phyloP scores from a whole-genome alignment of 2,888 invertebrate species.

The Dexiosoma caninum region DNA sequence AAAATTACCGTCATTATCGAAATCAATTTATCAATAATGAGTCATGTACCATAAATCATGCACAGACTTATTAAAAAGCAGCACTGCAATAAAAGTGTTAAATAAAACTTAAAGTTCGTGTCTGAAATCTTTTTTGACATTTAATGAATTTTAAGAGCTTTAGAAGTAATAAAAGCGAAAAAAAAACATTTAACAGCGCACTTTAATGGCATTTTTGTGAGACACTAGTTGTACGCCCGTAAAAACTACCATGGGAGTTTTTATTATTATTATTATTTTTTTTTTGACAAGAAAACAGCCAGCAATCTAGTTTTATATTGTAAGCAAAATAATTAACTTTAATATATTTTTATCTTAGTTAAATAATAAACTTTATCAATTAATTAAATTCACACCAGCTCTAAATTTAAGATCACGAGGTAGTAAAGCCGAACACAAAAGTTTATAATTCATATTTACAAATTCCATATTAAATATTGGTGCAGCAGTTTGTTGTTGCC shows the following conservation, averaged over 20 bases:
- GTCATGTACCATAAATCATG: constrained; percentile 53
- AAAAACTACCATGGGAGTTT: neutral
- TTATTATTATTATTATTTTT: too few species aligned
- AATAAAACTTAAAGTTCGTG: constrained; percentile 28
- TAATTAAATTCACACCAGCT: constrained; percentile 59
- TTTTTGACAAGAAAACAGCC: neutral
- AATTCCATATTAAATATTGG: too few species aligned
- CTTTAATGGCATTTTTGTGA: neutral
- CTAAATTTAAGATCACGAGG: too few species aligned
- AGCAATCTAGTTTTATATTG: neutral
- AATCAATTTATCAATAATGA: constrained; percentile 57
- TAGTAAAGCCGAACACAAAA: too few species aligned
- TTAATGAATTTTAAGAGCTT: constrained; percentile 19
- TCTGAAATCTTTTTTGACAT: constrained; percentile 44
- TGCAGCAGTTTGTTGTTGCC: too few species aligned
- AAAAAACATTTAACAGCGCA: neutral
- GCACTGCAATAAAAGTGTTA: neutral
- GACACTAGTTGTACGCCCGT: constrained; percentile 5
- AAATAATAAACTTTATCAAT: constrained; percentile 47
- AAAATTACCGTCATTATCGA: constrained; percentile 38
- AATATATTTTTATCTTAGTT: constrained; percentile 37
- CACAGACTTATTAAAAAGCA: constrained; percentile 11
- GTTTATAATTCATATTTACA: too few species aligned
- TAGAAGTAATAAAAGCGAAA: too few species aligned
- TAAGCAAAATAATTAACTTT: constrained; percentile 1